These are phyloP conservation scores for Notarius lentiginosus DNA, from an alignment of 2,113 vertebrate species.

Conservation along the genomic window DNA sequence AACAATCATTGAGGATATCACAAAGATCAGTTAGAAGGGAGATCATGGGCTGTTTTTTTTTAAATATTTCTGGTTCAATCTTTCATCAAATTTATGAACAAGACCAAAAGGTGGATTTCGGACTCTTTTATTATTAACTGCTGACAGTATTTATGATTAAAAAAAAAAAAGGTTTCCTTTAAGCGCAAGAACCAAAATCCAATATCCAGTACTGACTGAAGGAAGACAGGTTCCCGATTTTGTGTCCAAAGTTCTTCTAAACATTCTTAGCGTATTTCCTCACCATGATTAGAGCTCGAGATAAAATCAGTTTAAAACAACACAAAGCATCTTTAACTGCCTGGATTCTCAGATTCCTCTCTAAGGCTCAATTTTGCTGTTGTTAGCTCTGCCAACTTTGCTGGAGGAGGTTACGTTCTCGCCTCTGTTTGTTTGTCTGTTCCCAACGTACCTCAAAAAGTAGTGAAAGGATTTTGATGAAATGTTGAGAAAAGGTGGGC, in stretches of 20 bases:
- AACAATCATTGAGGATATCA: conserved; percentile 4
- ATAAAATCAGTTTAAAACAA: background rate
- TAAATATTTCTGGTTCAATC: background rate
- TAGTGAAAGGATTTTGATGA: no score
- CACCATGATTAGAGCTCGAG: background rate
- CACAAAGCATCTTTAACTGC: background rate
- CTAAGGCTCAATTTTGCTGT: background rate
- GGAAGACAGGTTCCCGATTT: background rate
- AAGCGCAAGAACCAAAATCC: conserved; percentile 29
- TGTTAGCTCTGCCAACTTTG: background rate
- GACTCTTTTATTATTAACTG: conserved; percentile 58
- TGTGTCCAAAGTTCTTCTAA: background rate
- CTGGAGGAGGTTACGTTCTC: no score
- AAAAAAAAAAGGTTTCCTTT: conserved; percentile 55
- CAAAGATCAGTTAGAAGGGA: background rate
- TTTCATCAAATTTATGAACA: background rate
- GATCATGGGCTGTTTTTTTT: background rate
- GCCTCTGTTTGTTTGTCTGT: no score
- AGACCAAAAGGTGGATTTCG: background rate
- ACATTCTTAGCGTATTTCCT: background rate
- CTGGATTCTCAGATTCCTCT: background rate
- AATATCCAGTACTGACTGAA: background rate
- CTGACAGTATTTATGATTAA: conserved; percentile 55
- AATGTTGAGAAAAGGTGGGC: no score
- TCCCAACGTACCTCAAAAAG: no score